Base-by-base conservation (phyloP, 1,140 invertebrate genomes). In the Macrobrachium rosenbergii region DNA sequence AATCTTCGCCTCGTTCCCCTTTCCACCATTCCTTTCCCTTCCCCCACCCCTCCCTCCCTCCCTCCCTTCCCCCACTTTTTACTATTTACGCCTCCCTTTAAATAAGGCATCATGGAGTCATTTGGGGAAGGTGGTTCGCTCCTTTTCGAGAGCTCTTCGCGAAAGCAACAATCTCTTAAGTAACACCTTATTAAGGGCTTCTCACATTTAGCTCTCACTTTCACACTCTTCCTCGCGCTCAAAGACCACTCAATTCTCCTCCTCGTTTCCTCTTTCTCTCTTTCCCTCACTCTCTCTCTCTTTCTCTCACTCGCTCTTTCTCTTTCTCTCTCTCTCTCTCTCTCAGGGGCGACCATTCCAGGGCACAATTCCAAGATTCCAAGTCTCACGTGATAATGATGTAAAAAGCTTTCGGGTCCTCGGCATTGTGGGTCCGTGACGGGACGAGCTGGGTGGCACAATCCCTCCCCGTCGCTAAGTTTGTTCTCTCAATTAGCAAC, bases 401-500 rank as follows among this genome's bases (percentile, higher is more conserved):
- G 83, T 79, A 86, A 86, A 80, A 80, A 80, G 77, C 83, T 62
- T 52, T 84, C 73, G 73, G 60, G 76, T 80, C 83, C 64, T 86
- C 83, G 64, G 76, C 67, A 86, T 86, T 86, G 83, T 86, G 83
- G 60, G 76, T 43, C 76, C 77, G 76, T 43, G 45, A 64, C 28
- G 64, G 69, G 69, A 69, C 23, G 64, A 21, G 67, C 83, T 19
- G 52, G 37, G 23, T 52, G 43, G 52, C 78, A 86, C 88, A 85
- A 86, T 86, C 79, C 88, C 79, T 37, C 58, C 79, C 77, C 62
- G 78, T 67, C 17, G 80, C 79, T 86, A 82, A 85, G 82, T 76
- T 82, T 87, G 87, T 79, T 87, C 82, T 83, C 89, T 89, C 89
- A 89, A 89, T 89, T 89, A 89, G 89, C 89, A 89, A 89, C 82